Conservation (phyloP, 2,888 invertebrate genomes). For the Temnothorax rugatulus region DNA sequence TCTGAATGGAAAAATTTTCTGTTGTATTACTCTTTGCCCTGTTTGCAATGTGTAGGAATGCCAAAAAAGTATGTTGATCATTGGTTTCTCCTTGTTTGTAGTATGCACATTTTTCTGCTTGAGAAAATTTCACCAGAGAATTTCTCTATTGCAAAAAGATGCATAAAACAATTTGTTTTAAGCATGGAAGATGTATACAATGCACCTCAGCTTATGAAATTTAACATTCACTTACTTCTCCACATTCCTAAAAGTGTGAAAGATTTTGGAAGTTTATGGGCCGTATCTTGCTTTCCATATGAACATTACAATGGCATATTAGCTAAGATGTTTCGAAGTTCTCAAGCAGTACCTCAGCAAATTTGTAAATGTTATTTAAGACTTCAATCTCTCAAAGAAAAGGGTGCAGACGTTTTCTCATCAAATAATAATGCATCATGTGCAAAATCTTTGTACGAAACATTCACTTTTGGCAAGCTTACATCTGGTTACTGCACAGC, state of each 20-base stretch:
- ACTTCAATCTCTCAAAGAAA: not conserved
- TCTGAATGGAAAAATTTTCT: not conserved
- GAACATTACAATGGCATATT: not conserved
- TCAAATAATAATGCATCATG: not conserved
- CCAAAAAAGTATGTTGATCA: not conserved
- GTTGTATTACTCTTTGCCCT: not conserved
- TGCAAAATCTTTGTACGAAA: not conserved
- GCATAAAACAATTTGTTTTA: not conserved
- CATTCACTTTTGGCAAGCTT: not conserved
- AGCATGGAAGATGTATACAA: not conserved
- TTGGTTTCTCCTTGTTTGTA: not conserved
- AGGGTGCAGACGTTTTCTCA: not conserved
- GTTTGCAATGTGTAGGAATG: not conserved
- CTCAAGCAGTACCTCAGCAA: slow-evolving; percentile 8
- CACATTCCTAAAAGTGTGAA: not conserved
- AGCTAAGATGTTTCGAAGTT: not conserved
- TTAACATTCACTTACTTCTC: not conserved
- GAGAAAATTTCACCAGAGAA: not conserved
- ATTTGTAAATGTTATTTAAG: slow-evolving; percentile 1
- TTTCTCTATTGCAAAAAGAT: not conserved
- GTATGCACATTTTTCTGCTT: not conserved
- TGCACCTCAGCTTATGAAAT: not conserved
- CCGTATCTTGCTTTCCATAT: not conserved
- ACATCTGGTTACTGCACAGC: not conserved
- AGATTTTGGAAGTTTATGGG: not conserved